Percentiles rank a stretch among this genome's conserved stretches.
Evolutionary conservation across 2,113 vertebrate genomes (phyloP).

Genomic region (Eonycteris spelaea): DNA sequence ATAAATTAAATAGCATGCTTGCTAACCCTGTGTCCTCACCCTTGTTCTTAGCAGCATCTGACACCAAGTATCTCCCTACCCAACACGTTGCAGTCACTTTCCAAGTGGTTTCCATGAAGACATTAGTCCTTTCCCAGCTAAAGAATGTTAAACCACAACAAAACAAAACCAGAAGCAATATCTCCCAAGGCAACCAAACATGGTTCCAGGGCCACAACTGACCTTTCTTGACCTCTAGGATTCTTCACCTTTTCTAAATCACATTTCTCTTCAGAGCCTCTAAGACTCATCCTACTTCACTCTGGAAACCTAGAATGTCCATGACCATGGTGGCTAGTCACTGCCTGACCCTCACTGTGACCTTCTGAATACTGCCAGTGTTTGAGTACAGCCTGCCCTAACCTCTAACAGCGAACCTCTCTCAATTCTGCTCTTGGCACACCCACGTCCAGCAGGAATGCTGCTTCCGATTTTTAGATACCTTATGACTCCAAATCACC

Average conservation of each 20-base stretch:
- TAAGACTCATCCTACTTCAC: not conserved
- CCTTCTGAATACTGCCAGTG: not conserved
- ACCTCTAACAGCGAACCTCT: not conserved
- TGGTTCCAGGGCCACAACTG: accelerated
- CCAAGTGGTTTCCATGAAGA: not conserved
- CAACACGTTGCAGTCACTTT: not conserved
- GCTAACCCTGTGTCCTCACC: not conserved
- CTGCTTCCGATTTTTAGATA: not conserved
- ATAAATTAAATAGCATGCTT: not conserved
- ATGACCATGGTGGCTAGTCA: not conserved
- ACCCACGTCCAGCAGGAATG: accelerated
- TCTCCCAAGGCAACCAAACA: not conserved
- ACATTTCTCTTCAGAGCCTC: not conserved
- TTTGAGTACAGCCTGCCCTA: not conserved
- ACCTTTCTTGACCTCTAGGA: not conserved
- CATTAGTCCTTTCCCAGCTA: not conserved
- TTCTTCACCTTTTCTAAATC: not conserved
- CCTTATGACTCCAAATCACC: too few species aligned
- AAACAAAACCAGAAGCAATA: not conserved
- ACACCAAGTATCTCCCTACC: not conserved
- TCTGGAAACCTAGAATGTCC: not conserved
- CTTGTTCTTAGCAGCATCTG: not conserved
- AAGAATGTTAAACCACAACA: not conserved
- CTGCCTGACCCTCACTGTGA: not conserved
- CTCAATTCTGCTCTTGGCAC: not conserved